A percentile compares a stretch with the other conserved stretches of the same genome.
Evolutionary conservation across 2,888 invertebrate species (phyloP).

Genomic region (Tenthredo livida): DNA sequence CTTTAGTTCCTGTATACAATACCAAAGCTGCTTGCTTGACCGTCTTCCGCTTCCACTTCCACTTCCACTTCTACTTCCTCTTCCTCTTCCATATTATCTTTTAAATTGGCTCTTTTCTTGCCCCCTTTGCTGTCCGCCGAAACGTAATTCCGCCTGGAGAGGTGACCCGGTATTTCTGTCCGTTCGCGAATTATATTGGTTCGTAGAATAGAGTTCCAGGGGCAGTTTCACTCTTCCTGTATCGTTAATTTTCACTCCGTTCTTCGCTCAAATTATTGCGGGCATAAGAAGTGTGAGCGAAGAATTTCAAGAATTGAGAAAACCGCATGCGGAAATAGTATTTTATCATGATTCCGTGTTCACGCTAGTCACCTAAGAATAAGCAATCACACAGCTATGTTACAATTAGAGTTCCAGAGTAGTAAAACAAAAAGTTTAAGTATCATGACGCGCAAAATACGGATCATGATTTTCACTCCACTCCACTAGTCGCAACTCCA

Average conservation of each 20-base stretch:
- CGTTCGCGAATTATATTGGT: not conserved
- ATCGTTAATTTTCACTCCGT: not conserved
- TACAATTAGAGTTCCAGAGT: not conserved
- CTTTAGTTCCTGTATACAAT: not conserved
- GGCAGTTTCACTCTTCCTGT: not conserved
- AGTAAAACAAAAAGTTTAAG: not conserved
- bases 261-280: not conserved
- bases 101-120: constrained; percentile 8
- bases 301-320: not conserved
- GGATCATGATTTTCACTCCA: constrained; percentile 8
- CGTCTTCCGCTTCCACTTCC: constrained; percentile 1
- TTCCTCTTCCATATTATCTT: constrained; percentile 14
- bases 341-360: not conserved
- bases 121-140: not conserved
- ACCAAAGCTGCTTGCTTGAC: not conserved
- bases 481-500: not conserved
- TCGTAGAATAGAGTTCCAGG: not conserved
- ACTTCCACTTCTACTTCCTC: not conserved
- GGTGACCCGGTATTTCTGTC: not conserved
- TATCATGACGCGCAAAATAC: not conserved
- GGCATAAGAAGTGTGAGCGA: not conserved
- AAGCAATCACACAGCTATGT: not conserved
- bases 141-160: not conserved
- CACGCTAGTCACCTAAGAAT: not conserved
- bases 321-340: not conserved